These are phyloP conservation scores for Cantharis nigra DNA, from an alignment of 2,888 invertebrate species.

Conservation along the genomic window DNA sequence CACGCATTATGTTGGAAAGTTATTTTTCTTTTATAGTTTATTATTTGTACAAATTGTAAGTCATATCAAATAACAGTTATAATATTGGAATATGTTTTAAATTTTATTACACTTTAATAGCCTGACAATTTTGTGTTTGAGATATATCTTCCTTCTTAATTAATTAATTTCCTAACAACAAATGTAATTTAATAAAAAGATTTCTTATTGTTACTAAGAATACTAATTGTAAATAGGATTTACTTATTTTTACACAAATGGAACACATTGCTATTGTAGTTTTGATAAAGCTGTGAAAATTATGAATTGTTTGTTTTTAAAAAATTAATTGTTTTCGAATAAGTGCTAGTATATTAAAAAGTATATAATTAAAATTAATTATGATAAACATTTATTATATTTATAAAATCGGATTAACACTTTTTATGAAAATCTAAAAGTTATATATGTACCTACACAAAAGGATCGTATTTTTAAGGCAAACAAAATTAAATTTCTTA, in stretches of 20 bases:
- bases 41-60: background rate
- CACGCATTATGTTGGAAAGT: background rate
- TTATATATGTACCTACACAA: constrained; percentile 18
- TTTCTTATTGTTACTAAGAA: constrained; percentile 18
- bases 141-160: background rate
- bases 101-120: background rate
- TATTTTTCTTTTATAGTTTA: constrained; percentile 3
- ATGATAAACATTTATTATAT: constrained; percentile 4
- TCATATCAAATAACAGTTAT: background rate
- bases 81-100: background rate
- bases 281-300: constrained; percentile 28
- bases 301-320: background rate
- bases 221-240: constrained; percentile 23
- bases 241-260: constrained; percentile 27
- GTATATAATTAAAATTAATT: background rate
- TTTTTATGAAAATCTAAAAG: constrained; percentile 16
- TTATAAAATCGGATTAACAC: constrained; percentile 17
- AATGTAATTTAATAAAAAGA: background rate
- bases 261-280: constrained; percentile 25
- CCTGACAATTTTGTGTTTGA: background rate
- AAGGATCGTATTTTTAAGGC: background rate
- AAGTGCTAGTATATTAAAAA: background rate
- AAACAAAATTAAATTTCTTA: background rate
- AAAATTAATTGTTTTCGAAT: background rate
- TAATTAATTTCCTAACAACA: background rate